phyloP scores from a whole-genome alignment of 2,888 invertebrate species.

The Synergus gifuensis region DNA sequence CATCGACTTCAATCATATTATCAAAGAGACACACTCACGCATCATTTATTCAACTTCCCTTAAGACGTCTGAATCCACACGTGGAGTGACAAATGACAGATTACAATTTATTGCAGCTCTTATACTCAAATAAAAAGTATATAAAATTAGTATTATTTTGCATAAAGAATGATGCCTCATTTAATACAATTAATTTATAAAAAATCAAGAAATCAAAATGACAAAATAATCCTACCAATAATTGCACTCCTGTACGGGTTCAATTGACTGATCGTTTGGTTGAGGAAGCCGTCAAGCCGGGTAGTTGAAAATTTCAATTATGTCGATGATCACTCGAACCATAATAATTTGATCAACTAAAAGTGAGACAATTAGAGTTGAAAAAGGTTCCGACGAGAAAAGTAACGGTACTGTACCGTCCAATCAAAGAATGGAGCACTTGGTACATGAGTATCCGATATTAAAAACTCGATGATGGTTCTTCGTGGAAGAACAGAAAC shows the following conservation, averaged over 20 bases:
- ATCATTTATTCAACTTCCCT: background rate
- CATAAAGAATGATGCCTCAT: background rate
- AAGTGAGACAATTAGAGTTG: slow-evolving; percentile 32
- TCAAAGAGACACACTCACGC: background rate
- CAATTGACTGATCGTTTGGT: background rate
- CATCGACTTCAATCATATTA: background rate
- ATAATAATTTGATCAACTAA: slow-evolving; percentile 22
- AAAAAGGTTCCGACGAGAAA: slow-evolving; percentile 37
- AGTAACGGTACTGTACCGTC: slow-evolving; percentile 40
- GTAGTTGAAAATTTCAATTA: background rate
- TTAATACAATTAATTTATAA: no score
- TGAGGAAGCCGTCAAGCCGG: background rate
- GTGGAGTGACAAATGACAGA: background rate
- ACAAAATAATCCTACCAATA: slow-evolving; percentile 12
- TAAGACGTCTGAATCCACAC: background rate
- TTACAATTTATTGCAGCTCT: background rate
- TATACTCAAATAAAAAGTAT: background rate
- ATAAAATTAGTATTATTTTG: background rate
- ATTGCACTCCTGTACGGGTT: background rate
- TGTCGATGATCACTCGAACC: slow-evolving; percentile 26
- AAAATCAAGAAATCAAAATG: background rate
- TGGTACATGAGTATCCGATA: slow-evolving; percentile 31
- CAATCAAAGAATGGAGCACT: slow-evolving; percentile 38
- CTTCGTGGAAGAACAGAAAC: slow-evolving; percentile 9
- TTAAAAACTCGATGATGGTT: slow-evolving; percentile 23